Evolutionary conservation across 2,797 vertebrate species (phyloP), one percentile per base, ranked within the genome.

Genomic region (Bucorvus abyssinicus): DNA sequence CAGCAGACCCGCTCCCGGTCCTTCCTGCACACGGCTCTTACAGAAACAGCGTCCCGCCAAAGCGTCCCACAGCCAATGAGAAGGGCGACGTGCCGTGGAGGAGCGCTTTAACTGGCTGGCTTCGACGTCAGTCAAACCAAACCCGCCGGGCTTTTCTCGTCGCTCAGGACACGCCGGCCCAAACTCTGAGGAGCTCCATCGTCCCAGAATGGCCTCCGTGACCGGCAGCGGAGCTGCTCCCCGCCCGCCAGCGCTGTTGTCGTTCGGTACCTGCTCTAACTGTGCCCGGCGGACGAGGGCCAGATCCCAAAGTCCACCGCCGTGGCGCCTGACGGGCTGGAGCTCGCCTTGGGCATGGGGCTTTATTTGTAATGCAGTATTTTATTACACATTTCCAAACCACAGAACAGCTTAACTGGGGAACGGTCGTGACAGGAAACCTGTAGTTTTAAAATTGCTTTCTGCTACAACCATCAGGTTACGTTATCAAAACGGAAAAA

Each of bases 401-500:
- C 85, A 81, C 88, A 88, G 80, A 95, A 93, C 69, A 94, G 91
- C 92, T 87, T 89, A 89, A 65, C 73, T 59, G 76, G 93, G 89
- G 93, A 89, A 78, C 68, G 85, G 76, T 87, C 94, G 90, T 42
- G 56, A 94, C 55, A 92, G 1, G 9, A 95, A 95, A 42, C 64
- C 64, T 84, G 59, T 87, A 50, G 93, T 97, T 96, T 91, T 27
- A 81, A 95, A 96, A 95, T 89, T 89, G 93, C 84, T 90, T 94
- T 92, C 79, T 94, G 89, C 92, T 88, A 71, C 56, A 87, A 50
- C 57, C 77, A 82, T 86, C 87, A 84, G 82, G 80, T 89, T 77
- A 73, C 87, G 84, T 91, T 96, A 95, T 74, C 86, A 93, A 90
- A 96, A 96, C 90, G n/a, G 87, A 96, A 96, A 96, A 96, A 91